Evolutionary conservation across 2,113 vertebrate genomes (phyloP).

Genomic region (Mystacornis crossleyi): DNA sequence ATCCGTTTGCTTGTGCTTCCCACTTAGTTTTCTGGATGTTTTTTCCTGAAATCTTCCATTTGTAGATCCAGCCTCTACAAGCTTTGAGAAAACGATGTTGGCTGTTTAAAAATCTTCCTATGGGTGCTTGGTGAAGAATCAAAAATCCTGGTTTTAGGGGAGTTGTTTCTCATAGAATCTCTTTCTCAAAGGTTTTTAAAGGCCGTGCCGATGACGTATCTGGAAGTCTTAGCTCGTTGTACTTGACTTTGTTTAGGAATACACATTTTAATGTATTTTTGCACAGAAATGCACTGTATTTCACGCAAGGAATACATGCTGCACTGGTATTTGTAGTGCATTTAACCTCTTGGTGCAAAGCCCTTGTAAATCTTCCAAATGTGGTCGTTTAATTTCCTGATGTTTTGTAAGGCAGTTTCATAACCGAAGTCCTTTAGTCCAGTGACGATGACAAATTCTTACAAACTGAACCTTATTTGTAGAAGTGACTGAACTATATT

Average conservation of each 20-base stretch:
- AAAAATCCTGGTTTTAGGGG: neutral
- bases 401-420: slow-evolving; percentile 59
- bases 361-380: slow-evolving; percentile 11
- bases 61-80: neutral
- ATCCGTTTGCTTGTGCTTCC: slow-evolving; percentile 33
- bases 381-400: neutral
- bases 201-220: neutral
- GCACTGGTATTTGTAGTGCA: neutral
- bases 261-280: neutral
- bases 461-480: neutral
- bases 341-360: slow-evolving; percentile 32
- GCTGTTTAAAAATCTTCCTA: neutral
- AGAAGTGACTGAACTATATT: slow-evolving; percentile 10
- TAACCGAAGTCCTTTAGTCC: slow-evolving; percentile 41
- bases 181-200: slow-evolving; percentile 20
- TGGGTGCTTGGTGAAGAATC: slow-evolving; percentile 4
- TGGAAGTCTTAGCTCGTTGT: neutral
- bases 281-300: neutral
- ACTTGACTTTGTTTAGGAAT: neutral
- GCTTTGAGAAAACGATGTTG: neutral
- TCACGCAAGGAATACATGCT: neutral
- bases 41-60: neutral
- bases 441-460: neutral
- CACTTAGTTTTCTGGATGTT: neutral
- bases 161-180: neutral